A percentile compares a stretch with the other conserved stretches of the same genome.
Conservation (phyloP, 2,113 vertebrate genomes). For the Tringa solitaria region DNA sequence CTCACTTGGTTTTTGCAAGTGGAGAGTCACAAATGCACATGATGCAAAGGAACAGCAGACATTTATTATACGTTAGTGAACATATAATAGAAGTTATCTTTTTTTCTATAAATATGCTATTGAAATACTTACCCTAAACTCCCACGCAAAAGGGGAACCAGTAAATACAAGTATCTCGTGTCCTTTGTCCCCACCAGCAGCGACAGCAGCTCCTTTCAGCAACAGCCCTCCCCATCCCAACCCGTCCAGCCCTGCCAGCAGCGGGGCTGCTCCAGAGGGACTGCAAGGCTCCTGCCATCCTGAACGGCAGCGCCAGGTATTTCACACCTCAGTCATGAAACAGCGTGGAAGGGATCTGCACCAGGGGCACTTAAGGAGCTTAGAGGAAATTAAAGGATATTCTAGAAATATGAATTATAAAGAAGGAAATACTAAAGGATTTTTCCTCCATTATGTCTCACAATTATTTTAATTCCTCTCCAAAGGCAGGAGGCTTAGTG, state of each 20-base stretch:
- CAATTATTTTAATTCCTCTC: not conserved
- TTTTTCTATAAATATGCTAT: no score
- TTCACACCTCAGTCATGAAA: not conserved
- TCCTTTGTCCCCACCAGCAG: not conserved
- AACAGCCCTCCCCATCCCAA: not conserved
- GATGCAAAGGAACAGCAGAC: not conserved
- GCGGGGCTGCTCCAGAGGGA: not conserved
- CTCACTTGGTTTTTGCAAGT: not conserved
- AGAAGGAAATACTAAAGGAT: not conserved
- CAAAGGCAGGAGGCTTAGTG: not conserved
- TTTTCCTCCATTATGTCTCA: not conserved
- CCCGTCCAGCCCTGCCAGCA: not conserved
- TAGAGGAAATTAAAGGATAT: not conserved
- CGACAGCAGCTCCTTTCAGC: not conserved
- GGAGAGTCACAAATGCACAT: no score
- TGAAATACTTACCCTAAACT: not conserved
- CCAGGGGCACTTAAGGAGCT: not conserved
- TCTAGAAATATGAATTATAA: not conserved
- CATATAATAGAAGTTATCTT: not conserved
- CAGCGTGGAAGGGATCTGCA: not conserved
- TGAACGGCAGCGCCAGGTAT: not conserved
- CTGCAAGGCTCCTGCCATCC: fast-evolving
- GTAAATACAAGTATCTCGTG: not conserved
- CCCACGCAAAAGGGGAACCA: not conserved
- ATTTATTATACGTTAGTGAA: not conserved